These are phyloP conservation scores for Elgaria multicarinata DNA, from an alignment of 2,113 vertebrate genomes.

Conservation along the genomic window DNA sequence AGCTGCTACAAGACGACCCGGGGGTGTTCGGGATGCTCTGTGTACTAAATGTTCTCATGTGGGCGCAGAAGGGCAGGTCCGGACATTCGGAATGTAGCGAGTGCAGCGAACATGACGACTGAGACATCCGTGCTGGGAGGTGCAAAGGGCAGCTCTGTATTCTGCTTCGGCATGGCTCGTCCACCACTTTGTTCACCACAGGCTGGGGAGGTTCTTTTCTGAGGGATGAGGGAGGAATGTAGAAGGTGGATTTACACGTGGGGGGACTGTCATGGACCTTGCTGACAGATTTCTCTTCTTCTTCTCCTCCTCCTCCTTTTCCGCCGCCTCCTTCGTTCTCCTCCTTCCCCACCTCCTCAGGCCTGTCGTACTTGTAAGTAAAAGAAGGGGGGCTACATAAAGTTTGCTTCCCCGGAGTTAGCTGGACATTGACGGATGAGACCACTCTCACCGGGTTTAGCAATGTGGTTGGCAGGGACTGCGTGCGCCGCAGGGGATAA, in stretches of 20 bases:
- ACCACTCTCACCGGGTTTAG: conserved; percentile 86
- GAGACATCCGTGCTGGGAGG: conserved; percentile 70
- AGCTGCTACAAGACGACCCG: conserved; percentile 55
- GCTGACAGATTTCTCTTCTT: background rate
- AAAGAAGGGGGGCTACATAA: conserved; percentile 85
- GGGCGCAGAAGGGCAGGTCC: conserved; percentile 75
- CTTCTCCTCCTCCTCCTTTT: conserved; percentile 1
- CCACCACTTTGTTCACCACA: conserved; percentile 5
- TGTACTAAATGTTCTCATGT: conserved; percentile 81
- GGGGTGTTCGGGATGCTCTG: conserved; percentile 88
- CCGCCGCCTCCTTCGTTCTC: background rate
- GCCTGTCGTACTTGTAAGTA: conserved; percentile 84
- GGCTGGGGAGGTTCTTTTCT: conserved; percentile 55
- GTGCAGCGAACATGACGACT: conserved; percentile 84
- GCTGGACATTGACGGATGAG: conserved; percentile 90
- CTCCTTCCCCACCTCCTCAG: conserved; percentile 57
- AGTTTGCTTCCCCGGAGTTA: conserved; percentile 82
- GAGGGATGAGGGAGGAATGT: conserved; percentile 73
- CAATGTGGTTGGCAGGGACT: conserved; percentile 88
- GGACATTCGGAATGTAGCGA: conserved; percentile 81
- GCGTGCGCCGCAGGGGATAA: conserved; percentile 86
- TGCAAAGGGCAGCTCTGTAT: conserved; percentile 67
- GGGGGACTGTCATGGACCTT: conserved; percentile 52
- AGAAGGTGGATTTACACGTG: conserved; percentile 77
- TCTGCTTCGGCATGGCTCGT: conserved; percentile 62